phyloP scores from a whole-genome alignment of 2,113 vertebrate genomes.

The Elaphurus davidianus region DNA sequence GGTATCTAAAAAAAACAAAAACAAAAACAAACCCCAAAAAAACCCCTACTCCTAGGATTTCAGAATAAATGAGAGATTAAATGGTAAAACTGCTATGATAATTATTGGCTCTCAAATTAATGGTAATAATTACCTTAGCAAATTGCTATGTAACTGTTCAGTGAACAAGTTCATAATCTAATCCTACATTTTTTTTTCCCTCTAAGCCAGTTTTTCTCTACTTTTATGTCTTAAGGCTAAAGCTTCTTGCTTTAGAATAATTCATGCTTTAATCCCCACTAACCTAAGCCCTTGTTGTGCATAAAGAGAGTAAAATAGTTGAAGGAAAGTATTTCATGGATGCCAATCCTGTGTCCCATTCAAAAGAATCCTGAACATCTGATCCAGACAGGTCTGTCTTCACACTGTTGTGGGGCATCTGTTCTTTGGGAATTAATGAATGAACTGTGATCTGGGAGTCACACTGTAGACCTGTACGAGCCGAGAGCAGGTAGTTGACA shows the following conservation, averaged over 20 bases:
- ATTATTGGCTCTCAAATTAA: slow-evolving; percentile 70
- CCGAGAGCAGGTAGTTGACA: background rate
- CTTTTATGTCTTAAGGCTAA: slow-evolving; percentile 58
- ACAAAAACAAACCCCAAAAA: background rate
- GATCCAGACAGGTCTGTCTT: background rate
- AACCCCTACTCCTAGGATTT: slow-evolving; percentile 13
- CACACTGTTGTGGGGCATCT: background rate
- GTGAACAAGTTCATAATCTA: slow-evolving; percentile 75
- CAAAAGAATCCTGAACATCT: background rate
- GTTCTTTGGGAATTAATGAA: slow-evolving; percentile 15
- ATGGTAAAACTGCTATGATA: slow-evolving; percentile 65
- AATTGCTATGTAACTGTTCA: slow-evolving; percentile 75
- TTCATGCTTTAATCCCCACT: slow-evolving; percentile 63
- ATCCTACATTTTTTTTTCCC: slow-evolving; percentile 54
- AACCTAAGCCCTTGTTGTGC: slow-evolving; percentile 57
- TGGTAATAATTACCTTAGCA: slow-evolving; percentile 73
- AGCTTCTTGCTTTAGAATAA: slow-evolving; percentile 63
- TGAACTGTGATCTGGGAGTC: background rate
- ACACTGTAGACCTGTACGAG: background rate
- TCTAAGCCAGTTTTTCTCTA: slow-evolving; percentile 50
- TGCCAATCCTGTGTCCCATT: slow-evolving; percentile 22
- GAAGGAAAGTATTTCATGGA: slow-evolving; percentile 54
- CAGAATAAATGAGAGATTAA: slow-evolving; percentile 64
- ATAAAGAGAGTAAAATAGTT: slow-evolving; percentile 57
- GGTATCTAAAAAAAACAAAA: background rate